Conservation (phyloP, 2,888 invertebrate species). For the Elegia similella region DNA sequence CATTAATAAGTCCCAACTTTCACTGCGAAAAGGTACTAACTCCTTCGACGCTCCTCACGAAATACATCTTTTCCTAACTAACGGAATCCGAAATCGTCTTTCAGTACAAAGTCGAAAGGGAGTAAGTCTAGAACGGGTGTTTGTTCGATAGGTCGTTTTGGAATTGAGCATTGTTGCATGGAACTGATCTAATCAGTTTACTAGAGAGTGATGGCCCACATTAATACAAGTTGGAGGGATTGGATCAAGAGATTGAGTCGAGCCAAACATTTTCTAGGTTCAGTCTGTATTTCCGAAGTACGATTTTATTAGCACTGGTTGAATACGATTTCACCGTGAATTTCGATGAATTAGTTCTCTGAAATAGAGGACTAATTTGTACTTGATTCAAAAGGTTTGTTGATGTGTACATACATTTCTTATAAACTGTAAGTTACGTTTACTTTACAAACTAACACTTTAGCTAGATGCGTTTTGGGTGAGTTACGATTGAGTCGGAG, state of each 20-base stretch:
- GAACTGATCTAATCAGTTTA: slow-evolving; percentile 59
- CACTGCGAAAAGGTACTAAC: slow-evolving; percentile 45
- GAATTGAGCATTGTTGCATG: slow-evolving; percentile 31
- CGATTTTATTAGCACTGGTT: background rate
- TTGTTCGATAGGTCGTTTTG: slow-evolving; percentile 35
- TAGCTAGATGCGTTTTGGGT: too few relatives aligned
- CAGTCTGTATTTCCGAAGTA: background rate
- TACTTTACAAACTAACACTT: too few relatives aligned
- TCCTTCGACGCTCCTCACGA: slow-evolving; percentile 27
- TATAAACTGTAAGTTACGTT: too few relatives aligned
- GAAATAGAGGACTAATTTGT: background rate
- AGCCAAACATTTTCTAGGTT: slow-evolving; percentile 24
- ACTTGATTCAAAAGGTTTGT: background rate
- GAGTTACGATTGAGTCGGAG: too few relatives aligned
- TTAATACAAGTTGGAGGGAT: slow-evolving; percentile 60
- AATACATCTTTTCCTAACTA: slow-evolving; percentile 38
- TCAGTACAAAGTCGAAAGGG: slow-evolving; percentile 36
- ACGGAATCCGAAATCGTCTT: slow-evolving; percentile 27
- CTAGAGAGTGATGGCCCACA: slow-evolving; percentile 58
- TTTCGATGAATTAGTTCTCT: background rate
- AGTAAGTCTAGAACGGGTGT: slow-evolving; percentile 31
- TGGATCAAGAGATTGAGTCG: slow-evolving; percentile 52
- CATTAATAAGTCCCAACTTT: slow-evolving; percentile 59
- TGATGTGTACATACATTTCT: background rate
- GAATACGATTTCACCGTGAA: background rate